Base-by-base conservation (phyloP, 2,797 vertebrate genomes). In the Enteromius thamalakanensis region DNA sequence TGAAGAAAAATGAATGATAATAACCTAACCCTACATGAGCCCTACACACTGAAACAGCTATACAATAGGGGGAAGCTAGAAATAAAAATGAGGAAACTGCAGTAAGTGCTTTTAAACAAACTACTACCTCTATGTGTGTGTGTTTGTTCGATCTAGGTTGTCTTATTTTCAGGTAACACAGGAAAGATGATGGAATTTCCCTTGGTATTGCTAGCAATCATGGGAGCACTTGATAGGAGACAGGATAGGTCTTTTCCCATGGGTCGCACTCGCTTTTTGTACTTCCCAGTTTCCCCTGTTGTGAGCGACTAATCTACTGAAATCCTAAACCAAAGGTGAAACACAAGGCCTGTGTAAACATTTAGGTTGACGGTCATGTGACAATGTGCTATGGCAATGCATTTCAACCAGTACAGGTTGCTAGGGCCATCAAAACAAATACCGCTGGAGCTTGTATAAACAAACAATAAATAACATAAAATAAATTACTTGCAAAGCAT, bases 291-390 rank as follows among this genome's bases (percentile, higher is more conserved):
- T 71, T 80, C 60, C 84, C 58, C 53, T 62, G 69, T 84, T 87
- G 11, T 81, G 84, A 84, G 86, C 89, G 86, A 84, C 85, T 91
- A 86, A 88, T 85, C 85, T 70, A 82, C 85, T 90, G 91, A 91
- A 92, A 94, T 84, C 87, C 80, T 90, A 91, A 92, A 88, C 84
- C 10, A 85, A 58, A 87, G 85, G 83, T 89, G 86, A 88, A 86
- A 79, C 78, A 86, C 68, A 83, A 86, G 74, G 85, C 83, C 51
- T 58, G 80, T 77, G 82, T 76, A 86, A 86, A 84, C 83, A 81
- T 86, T 80, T 47, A 70, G 80, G 76, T 55, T 87, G 69, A 58
- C 45, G 32, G 83, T 86, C 82, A 53, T 26, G 76, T 80, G 81
- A 60, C 65, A 26, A 51, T n/a, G 60, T 49, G 65, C 26, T 83